Percentiles rank a stretch among this genome's conserved stretches.
Conservation (phyloP, 1,140 invertebrate genomes). For the Holcopasites calliopsidis region DNA sequence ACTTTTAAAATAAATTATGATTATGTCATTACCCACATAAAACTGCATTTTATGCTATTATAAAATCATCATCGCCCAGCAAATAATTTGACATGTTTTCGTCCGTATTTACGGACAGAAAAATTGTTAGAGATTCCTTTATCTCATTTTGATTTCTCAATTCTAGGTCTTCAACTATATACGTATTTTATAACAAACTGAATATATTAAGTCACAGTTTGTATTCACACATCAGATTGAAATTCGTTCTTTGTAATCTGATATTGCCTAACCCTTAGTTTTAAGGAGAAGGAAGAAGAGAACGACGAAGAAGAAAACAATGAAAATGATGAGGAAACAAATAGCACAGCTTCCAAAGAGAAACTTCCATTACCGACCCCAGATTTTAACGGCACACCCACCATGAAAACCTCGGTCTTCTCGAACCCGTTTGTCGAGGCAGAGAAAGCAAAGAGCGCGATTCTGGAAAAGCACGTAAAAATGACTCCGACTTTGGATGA, state of each 20-base stretch:
- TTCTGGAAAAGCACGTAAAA: conserved; percentile 96
- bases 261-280: conserved; percentile 78
- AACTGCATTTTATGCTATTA: not conserved
- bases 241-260: conserved; percentile 78
- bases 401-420: conserved; percentile 87
- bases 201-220: conserved; percentile 28
- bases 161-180: not conserved
- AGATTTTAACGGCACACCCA: conserved; percentile 77
- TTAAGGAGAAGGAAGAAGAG: conserved; percentile 67
- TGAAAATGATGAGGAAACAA: conserved; percentile 54
- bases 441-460: conserved; percentile 91
- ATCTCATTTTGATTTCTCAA: not conserved
- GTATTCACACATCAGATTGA: conserved; percentile 57
- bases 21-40: not conserved
- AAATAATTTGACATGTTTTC: not conserved
- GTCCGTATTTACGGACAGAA: not conserved
- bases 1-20: not conserved
- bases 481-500: conserved; percentile 88
- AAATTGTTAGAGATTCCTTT: not conserved
- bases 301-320: conserved; percentile 56
- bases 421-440: conserved; percentile 93
- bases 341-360: conserved; percentile 70
- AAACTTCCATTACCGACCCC: conserved; percentile 81
- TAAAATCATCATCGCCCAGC: not conserved
- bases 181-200: not conserved